Evolutionary conservation across 2,797 vertebrate species (phyloP).

Genomic region (Siniperca obscura): DNA sequence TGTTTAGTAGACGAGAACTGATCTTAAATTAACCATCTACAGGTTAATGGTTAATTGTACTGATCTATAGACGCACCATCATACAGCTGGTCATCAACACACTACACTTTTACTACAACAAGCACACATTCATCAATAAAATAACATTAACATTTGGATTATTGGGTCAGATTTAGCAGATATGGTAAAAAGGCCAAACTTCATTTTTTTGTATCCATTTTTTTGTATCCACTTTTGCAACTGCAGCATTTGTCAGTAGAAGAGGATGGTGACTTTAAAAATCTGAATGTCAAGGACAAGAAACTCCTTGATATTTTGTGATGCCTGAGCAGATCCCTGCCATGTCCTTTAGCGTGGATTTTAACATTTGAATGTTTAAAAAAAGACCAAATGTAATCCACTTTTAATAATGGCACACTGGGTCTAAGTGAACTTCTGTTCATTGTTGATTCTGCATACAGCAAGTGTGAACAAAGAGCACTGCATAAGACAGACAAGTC

Average conservation of each 20-base stretch:
- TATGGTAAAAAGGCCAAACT: background rate
- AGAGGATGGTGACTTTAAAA: slow-evolving; percentile 49
- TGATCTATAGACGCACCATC: background rate
- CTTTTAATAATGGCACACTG: slow-evolving; percentile 37
- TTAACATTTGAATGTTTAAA: slow-evolving; percentile 52
- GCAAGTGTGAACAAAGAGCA: slow-evolving; percentile 58
- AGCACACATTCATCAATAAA: background rate
- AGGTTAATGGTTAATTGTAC: too few species aligned
- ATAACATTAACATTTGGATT: slow-evolving; percentile 11
- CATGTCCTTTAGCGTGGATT: slow-evolving; percentile 45
- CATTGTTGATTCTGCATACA: slow-evolving; percentile 49
- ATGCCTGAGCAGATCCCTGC: slow-evolving; percentile 54
- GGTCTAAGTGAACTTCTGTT: slow-evolving; percentile 30
- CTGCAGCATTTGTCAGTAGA: slow-evolving; percentile 28
- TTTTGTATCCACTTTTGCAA: slow-evolving; percentile 3
- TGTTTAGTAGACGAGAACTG: slow-evolving; percentile 1
- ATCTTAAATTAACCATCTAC: slow-evolving; percentile 4
- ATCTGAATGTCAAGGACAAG: slow-evolving; percentile 71
- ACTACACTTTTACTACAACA: background rate
- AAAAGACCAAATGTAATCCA: slow-evolving; percentile 37
- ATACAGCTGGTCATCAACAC: background rate
- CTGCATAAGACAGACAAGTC: slow-evolving; percentile 51
- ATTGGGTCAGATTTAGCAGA: slow-evolving; percentile 1
- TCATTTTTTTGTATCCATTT: too few species aligned
- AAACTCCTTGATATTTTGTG: slow-evolving; percentile 54